Evolutionary conservation across 2,113 vertebrate genomes (phyloP), one percentile per base, ranked within the genome.

Genomic region (Theristicus caerulescens): DNA sequence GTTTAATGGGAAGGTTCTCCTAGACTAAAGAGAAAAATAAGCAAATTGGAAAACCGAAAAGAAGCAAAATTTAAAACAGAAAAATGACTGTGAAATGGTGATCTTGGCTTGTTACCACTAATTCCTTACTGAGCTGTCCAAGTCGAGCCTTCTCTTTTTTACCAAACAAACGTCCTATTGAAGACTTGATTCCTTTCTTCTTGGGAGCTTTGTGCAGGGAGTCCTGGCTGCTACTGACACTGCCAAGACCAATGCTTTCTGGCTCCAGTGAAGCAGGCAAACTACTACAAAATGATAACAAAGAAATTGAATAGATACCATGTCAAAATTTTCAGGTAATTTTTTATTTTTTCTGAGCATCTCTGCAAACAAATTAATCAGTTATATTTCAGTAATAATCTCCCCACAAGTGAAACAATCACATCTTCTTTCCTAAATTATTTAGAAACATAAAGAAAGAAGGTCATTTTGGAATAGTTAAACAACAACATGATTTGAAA

Each of bases 141-240:
- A 99, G 97, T 52, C 99, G 98, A 83, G 98, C 99, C 94, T 99
- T 99, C 97, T 99, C 99, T 97, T 99, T 99, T 98, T 99, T 99
- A 97, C 99, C 99, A 7, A 99, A 99, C 94, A 99, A 98, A 34
- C 99, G 98, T 27, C 99, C 99, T 92, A 99, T 99, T 88, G 99
- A 99, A 90, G 99, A 99, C 93, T 99, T 99, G 98, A 99, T 99
- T 93, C 99, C 99, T 97, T 99, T 99, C 97, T 99, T 99, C 98
- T 99, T 99, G 38, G 99, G 99, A 97, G 99, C 99, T 98, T 99
- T 99, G 97, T 99, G 99, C 47, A 99, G 98, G n/a, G 99, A 99
- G 92, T 99, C 99, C 92, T 99, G 99, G 97, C 99, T 99, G 98
- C 99, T 99, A 82, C 95, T 99, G 81, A 99, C 98, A 91, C 99